Base-by-base conservation (phyloP, 2,797 vertebrate species). In the Pseudomugil gertrudae region DNA sequence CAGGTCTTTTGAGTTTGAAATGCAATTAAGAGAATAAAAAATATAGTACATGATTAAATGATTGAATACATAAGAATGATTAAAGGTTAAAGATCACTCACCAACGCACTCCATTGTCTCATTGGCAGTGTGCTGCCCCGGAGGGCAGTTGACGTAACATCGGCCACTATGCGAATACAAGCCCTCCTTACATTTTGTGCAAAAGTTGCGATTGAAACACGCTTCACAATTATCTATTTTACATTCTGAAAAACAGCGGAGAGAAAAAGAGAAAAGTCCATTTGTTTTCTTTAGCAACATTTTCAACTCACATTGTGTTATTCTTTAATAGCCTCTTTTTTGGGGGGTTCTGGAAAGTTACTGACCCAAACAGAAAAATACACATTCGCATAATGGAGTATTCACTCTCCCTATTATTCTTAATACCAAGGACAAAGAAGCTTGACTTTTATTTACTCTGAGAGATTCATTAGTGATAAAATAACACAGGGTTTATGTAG, bases 181-280 rank as follows among this genome's bases (percentile, higher is more conserved):
- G 83, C 94, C 96, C 87, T 97, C 97, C 93, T 97, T 98, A 92
- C 98, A 99, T 93, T 97, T 99, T 92, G 97, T 98, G 94, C 98
- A 99, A 96, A 99, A 99, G 89, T 95, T 97, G 90, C 95, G 95
- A 92, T 97, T 98, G 95, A 99, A 99, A 92, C 98, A 99, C 66
- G 95, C 96, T 93, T 98, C 96, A 85, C 98, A 99, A 93, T 98
- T 97, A 85, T 98, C 96, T 77, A 98, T 96, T 95, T 97, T 98
- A 95, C 97, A 99, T 95, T 97, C 98, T 99, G 92, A 66, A 94
- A 92, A 76, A 82, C 81, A 92, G 54, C 85, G 70, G 79, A 35
- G 72, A 87, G 79, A 89, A 62, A 85, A 79, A 78, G 53, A 86
- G 33, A 84, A 60, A 27, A 57, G 69, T 57, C 56, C 69, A 35